Percentiles rank a stretch among this genome's conserved stretches.
These are phyloP conservation scores for Pycnonotus jocosus DNA, from an alignment of 2,113 vertebrate species.

Conservation along the genomic window DNA sequence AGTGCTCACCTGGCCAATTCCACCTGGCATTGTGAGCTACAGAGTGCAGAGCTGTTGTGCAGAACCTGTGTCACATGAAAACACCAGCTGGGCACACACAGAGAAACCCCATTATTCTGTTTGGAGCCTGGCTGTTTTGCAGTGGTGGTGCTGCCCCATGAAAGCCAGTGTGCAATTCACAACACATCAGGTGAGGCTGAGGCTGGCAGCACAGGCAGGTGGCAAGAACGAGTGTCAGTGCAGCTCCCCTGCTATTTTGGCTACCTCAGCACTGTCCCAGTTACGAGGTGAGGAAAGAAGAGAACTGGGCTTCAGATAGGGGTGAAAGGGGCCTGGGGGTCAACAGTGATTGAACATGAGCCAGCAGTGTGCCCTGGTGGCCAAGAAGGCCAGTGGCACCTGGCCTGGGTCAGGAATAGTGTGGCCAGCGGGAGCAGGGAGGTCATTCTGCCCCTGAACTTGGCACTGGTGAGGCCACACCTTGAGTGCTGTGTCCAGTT, in stretches of 20 bases:
- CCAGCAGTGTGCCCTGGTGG: not conserved
- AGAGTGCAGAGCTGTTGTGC: not conserved
- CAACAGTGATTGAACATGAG: too few relatives aligned
- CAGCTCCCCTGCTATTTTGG: not conserved
- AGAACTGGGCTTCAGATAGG: not conserved
- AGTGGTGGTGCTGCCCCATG: not conserved
- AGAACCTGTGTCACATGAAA: not conserved
- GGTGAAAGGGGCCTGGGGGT: too few relatives aligned
- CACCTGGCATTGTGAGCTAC: not conserved
- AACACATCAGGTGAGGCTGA: not conserved
- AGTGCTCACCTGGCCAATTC: not conserved
- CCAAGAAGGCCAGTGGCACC: too few relatives aligned
- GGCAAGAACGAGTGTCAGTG: not conserved
- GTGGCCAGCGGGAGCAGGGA: not conserved
- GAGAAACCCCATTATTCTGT: not conserved
- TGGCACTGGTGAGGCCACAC: not conserved
- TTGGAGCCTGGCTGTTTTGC: too few relatives aligned
- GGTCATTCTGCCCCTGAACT: not conserved
- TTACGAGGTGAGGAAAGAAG: fast-evolving
- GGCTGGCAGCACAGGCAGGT: not conserved
- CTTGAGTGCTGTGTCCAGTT: not conserved
- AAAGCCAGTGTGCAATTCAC: not conserved
- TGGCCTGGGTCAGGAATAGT: not conserved
- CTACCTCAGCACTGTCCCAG: fast-evolving
- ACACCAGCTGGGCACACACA: too few relatives aligned